Evolutionary conservation across 2,888 invertebrate genomes (phyloP), one percentile per base, ranked within the genome.

Genomic region (Epistrophe grossulariae): DNA sequence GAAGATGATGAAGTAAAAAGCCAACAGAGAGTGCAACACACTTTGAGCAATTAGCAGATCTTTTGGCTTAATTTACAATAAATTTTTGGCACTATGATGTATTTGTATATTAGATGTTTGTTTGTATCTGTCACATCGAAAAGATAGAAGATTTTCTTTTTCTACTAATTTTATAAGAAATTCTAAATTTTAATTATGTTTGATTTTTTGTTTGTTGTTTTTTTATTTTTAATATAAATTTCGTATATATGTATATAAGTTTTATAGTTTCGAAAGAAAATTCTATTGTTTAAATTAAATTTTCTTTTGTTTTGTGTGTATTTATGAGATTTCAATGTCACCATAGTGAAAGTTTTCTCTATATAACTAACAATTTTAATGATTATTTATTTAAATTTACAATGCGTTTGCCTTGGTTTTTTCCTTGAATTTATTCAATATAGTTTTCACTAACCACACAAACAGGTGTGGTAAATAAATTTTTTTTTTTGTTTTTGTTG

Each of bases 41-140:
- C 81, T 85, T 85, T 74, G 24, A 70, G 78, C 70, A 81, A 85
- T 85, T 81, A 85, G 81, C 85, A 77, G 62, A 72, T 80, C 84
- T 57, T 74, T 85, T 85, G 85, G 85, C 85, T 85, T 78, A 81
- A 78, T 81, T 68, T 76, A 52, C 71, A 45, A 72, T 76, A 38
- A 72, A 50, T 40, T 77, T 77, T 84, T 70, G 81, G 78, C 81
- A 85, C 73, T 77, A 15, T 45, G n/a, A 72, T 74, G 60, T 43
- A 59, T 45, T 40, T 77, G 11, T 31, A 73, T 24, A 73, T 24
- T 40, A 24, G 28, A 28, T 17, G 50, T 38, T 55, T 70, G 31
- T 70, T 57, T 77, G 68, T 73, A 50, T 35, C 48, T 62, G 73
- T 70, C 78, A 73, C 80, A 72, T 77, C 48, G 60, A 68, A 81